Base-by-base conservation (phyloP, 2,113 vertebrate genomes). In the Tragelaphus strepsiceros region DNA sequence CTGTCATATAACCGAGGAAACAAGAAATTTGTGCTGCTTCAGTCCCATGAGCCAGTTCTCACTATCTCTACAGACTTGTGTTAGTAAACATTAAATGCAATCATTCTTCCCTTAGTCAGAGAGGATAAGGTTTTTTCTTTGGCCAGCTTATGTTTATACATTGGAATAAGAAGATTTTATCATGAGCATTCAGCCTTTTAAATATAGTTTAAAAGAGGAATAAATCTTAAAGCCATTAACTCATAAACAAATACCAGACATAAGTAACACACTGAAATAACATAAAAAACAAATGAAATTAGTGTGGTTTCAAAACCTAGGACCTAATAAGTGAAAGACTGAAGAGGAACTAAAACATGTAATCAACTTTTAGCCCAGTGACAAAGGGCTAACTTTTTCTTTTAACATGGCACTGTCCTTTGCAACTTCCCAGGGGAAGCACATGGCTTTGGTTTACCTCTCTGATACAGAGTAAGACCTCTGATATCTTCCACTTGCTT, bases 171-270 rank as follows among this genome's bases (percentile, higher is more conserved):
- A 93, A 32, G 51, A 91, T 82, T 80, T 80, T 77, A 89, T 89
- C 28, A 17, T 58, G 0, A 1, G 22, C 7, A n/a, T 7, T 19
- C 71, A 56, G 13, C 16, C 61, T 93, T 92, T 90, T 43, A 78
- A 93, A 39, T 84, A 64, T 56, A 86, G 61, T 94, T 78, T 77
- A 53, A 98, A 90, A 67, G 15, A 89, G 24, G 54, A 81, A 78
- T 35, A 94, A 82, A 92, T 82, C 54, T 92, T 71, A 89, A 95
- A 96, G 77, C 22, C 28, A 62, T 85, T 91, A 93, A 28, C 19
- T 85, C 26, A 84, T 83, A 74, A 93, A 81, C 92, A 97, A 95
- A 94, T 54, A 85, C 17, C 78, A 89, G 54, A 91, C 15, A 28
- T 71, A 81, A 86, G 49, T 89, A 89, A 58, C 35, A 91, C 39